These are phyloP conservation scores for Saguinus midas DNA, from an alignment of 2,113 vertebrate genomes.

Conservation along the genomic window DNA sequence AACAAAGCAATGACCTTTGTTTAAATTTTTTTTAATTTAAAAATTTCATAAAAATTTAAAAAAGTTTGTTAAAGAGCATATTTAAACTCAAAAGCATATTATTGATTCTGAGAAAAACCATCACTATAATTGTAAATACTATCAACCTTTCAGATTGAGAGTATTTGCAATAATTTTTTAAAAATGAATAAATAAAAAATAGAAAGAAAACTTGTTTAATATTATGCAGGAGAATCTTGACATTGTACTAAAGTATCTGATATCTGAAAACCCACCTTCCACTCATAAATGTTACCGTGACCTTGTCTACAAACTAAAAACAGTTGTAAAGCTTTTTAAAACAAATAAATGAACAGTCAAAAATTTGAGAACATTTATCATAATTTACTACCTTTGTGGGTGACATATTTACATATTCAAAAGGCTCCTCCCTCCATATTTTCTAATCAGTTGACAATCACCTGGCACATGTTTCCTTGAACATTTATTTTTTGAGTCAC, in stretches of 20 bases:
- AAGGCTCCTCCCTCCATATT: neutral
- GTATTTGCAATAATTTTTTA: conserved; percentile 43
- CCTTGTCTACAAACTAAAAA: conserved; percentile 22
- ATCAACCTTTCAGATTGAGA: neutral
- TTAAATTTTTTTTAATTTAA: no score
- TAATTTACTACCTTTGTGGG: conserved; percentile 4
- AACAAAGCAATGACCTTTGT: no score
- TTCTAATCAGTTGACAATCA: neutral
- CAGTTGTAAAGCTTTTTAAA: conserved; percentile 22
- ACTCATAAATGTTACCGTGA: conserved; percentile 42
- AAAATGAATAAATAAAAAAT: conserved; percentile 28
- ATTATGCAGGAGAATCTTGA: neutral
- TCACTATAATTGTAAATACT: neutral
- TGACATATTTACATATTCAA: conserved; percentile 44
- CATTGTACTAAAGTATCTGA: conserved; percentile 32
- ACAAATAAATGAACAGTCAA: conserved; percentile 29
- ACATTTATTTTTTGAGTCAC: neutral
- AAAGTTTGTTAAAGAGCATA: neutral
- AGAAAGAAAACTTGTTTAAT: neutral
- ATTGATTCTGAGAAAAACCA: neutral
- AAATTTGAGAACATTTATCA: neutral
- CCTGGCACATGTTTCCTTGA: neutral
- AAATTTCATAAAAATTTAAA: no score
- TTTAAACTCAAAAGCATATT: neutral
- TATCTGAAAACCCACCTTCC: conserved; percentile 21